Conservation (phyloP, 2,113 vertebrate species). For the Rousettus leschenaultii region DNA sequence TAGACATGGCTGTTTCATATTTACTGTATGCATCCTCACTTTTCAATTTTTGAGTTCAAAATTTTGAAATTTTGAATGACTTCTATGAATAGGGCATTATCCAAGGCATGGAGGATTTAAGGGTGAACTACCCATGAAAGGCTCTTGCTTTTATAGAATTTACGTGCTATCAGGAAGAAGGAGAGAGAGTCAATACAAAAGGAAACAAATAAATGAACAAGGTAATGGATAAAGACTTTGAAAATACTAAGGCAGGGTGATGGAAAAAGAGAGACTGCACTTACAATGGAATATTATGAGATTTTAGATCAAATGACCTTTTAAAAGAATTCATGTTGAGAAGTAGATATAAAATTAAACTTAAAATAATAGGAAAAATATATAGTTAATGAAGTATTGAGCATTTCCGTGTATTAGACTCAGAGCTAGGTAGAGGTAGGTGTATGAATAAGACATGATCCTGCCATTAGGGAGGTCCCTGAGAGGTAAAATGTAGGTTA, state of each 20-base stretch:
- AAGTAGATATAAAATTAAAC: slow-evolving; percentile 8
- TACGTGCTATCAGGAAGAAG: not conserved
- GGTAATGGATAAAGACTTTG: not conserved
- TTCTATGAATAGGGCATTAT: not conserved
- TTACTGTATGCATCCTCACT: not conserved
- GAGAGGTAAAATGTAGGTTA: slow-evolving; percentile 28
- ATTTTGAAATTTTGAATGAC: not conserved
- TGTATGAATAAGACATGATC: not conserved
- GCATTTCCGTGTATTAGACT: not conserved
- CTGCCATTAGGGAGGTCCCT: not conserved
- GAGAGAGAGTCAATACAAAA: not conserved
- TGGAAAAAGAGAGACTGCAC: not conserved
- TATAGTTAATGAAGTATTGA: not conserved
- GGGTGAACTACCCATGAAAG: not conserved
- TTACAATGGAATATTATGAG: not conserved
- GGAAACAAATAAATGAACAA: not conserved
- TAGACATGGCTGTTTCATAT: not conserved
- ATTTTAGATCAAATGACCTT: not conserved
- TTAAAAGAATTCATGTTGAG: not conserved
- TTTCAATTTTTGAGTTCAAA: not conserved
- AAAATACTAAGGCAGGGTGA: not conserved
- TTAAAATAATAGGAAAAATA: not conserved
- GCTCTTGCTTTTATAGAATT: not conserved
- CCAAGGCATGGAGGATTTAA: not conserved
- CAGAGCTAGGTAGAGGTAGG: not conserved